A percentile compares a stretch with the other conserved stretches of the same genome.
Conservation (phyloP, 2,888 invertebrate genomes). For the Andrena camellia region DNA sequence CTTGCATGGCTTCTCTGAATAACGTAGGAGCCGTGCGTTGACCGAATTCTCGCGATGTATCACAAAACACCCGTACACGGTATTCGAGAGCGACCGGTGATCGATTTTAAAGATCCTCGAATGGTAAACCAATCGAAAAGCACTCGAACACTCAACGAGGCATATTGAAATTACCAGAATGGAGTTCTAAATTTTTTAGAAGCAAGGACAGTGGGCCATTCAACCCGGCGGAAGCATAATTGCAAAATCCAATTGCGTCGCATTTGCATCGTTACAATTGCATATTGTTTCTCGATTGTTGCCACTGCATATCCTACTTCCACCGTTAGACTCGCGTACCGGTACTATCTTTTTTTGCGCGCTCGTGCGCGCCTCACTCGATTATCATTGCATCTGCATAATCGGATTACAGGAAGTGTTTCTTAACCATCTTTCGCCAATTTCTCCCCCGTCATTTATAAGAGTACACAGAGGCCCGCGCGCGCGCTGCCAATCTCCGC, state of each 20-base stretch:
- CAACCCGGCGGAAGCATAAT: too few relatives aligned
- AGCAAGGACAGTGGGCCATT: too few relatives aligned
- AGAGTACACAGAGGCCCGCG: not conserved
- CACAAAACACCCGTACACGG: too few relatives aligned
- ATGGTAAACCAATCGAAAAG: too few relatives aligned
- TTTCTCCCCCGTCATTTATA: not conserved
- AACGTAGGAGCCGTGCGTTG: conserved; percentile 21
- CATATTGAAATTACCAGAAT: too few relatives aligned
- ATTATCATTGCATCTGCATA: not conserved
- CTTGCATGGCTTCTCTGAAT: not conserved
- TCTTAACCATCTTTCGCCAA: not conserved
- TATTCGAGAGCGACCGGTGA: too few relatives aligned
- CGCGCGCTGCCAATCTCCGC: not conserved
- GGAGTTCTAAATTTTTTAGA: too few relatives aligned
- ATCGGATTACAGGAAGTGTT: not conserved
- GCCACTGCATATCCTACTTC: not conserved
- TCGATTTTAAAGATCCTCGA: too few relatives aligned
- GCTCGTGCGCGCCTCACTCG: too few relatives aligned
- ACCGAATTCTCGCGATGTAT: conserved; percentile 39
- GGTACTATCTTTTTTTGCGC: too few relatives aligned
- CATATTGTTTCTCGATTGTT: not conserved
- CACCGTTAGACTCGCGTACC: not conserved
- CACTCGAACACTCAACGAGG: too few relatives aligned
- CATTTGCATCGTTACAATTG: not conserved
- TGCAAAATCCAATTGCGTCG: too few relatives aligned